These are phyloP conservation scores for Trachemys scripta DNA, from an alignment of 2,113 vertebrate species.

Conservation along the genomic window DNA sequence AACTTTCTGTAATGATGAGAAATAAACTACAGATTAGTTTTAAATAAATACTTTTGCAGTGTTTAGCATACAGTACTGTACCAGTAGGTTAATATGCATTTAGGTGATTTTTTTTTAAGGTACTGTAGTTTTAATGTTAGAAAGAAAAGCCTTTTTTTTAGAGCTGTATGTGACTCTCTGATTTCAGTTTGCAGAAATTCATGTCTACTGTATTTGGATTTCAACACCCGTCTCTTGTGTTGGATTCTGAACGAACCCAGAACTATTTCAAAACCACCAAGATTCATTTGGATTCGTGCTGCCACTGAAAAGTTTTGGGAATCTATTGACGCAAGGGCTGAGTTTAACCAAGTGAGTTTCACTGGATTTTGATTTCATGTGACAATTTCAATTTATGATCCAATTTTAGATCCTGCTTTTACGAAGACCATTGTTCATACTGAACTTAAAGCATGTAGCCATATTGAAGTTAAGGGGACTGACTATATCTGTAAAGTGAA, in stretches of 20 bases:
- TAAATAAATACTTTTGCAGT: background rate
- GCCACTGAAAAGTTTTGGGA: rapidly evolving
- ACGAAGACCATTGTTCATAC: background rate
- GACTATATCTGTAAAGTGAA: background rate
- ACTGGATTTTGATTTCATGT: background rate
- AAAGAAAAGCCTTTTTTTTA: background rate
- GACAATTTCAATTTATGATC: background rate
- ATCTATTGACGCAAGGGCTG: rapidly evolving
- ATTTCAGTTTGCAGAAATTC: background rate
- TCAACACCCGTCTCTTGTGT: background rate
- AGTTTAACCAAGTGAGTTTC: background rate
- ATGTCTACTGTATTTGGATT: background rate
- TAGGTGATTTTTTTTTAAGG: background rate
- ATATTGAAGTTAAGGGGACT: background rate
- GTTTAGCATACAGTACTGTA: background rate
- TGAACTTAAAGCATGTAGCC: background rate
- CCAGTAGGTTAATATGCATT: background rate
- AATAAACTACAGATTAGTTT: slow-evolving; percentile 19
- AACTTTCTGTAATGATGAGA: slow-evolving; percentile 5
- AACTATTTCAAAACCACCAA: background rate
- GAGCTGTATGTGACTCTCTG: rapidly evolving
- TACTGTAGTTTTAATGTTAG: background rate
- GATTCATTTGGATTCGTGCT: background rate
- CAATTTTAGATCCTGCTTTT: background rate
- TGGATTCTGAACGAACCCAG: background rate